Evolutionary conservation across 2,888 invertebrate genomes (phyloP).

Genomic region (Hypercompe scribonia): DNA sequence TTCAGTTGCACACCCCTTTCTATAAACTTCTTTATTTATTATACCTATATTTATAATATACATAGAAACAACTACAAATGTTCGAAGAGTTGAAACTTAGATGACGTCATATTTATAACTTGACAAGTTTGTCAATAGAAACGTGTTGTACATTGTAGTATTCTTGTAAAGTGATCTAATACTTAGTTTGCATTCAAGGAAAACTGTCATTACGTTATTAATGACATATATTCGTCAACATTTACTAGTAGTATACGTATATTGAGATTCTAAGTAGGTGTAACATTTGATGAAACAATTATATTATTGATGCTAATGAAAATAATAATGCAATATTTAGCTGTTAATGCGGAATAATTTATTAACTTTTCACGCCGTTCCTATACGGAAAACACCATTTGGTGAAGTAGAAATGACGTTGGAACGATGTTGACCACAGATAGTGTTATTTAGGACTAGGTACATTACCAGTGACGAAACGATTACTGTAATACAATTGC

Average conservation of each 20-base stretch:
- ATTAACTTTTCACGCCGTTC: neutral
- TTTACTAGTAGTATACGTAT: neutral
- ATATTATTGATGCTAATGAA: constrained; percentile 1
- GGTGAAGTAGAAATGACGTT: neutral
- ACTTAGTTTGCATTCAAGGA: constrained; percentile 38
- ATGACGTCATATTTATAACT: constrained; percentile 63
- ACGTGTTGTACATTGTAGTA: constrained; percentile 45
- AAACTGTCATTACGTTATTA: constrained; percentile 21
- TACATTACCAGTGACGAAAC: too few relatives aligned
- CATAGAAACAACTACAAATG: constrained; percentile 57
- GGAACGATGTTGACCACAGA: too few relatives aligned
- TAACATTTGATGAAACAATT: neutral
- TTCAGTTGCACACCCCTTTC: too few relatives aligned
- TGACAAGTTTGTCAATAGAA: constrained; percentile 26
- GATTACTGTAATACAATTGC: too few relatives aligned
- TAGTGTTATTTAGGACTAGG: too few relatives aligned
- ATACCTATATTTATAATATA: neutral
- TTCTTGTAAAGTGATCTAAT: constrained; percentile 51
- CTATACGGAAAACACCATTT: neutral
- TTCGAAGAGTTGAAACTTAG: constrained; percentile 56
- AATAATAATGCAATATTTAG: neutral
- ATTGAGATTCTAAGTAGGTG: neutral
- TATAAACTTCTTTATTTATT: neutral
- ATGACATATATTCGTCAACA: constrained; percentile 18
- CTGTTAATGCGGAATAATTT: too few relatives aligned